Conservation (phyloP, 2,797 vertebrate genomes). For the Parotocinclus haroldoi region DNA sequence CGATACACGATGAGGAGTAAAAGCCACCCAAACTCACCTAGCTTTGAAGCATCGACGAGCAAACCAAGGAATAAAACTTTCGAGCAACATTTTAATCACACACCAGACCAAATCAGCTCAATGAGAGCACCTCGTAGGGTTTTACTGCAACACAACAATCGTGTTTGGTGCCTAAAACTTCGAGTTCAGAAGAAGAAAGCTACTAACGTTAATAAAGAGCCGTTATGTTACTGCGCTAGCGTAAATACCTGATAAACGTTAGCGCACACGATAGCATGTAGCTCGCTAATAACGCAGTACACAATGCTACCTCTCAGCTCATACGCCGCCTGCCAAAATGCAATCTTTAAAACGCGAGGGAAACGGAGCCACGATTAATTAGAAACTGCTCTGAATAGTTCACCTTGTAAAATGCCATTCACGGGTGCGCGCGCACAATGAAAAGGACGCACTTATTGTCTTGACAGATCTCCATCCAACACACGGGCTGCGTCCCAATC, state of each 20-base stretch:
- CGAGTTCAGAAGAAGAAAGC: too few relatives aligned
- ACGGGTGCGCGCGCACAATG: background rate
- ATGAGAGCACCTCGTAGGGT: too few relatives aligned
- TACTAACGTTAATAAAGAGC: too few relatives aligned
- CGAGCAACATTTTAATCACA: too few relatives aligned
- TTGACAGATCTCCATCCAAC: constrained; percentile 1
- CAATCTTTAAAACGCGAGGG: background rate
- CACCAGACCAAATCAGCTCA: too few relatives aligned
- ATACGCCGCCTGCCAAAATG: background rate
- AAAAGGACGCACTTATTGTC: constrained; percentile 7
- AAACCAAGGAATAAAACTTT: too few relatives aligned
- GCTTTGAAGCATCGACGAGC: too few relatives aligned
- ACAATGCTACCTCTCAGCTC: background rate
- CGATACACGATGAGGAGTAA: too few relatives aligned
- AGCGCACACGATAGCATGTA: background rate
- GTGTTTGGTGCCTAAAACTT: too few relatives aligned
- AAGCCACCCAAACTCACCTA: too few relatives aligned
- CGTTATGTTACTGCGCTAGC: background rate
- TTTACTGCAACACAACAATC: too few relatives aligned
- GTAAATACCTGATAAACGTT: background rate
- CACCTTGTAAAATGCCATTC: background rate
- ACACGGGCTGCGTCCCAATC: background rate
- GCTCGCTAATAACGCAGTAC: background rate
- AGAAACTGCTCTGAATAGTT: background rate
- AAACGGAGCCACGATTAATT: background rate